Percentiles rank a stretch among this genome's conserved stretches.
These are phyloP conservation scores for Laticauda colubrina DNA, from an alignment of 2,113 vertebrate genomes.

Conservation along the genomic window DNA sequence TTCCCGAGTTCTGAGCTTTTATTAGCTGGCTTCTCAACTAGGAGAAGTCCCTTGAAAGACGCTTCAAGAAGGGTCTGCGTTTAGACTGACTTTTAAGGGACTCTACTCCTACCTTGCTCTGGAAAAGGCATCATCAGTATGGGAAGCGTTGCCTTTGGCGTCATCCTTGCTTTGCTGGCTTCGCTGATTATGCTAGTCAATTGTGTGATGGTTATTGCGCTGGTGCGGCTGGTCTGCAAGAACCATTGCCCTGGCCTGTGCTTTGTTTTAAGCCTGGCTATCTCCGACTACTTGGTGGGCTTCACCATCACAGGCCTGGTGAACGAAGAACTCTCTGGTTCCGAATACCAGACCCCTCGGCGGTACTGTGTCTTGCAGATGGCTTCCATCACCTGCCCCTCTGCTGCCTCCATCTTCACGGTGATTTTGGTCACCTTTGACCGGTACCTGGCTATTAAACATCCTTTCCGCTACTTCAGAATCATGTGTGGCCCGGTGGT, in stretches of 20 bases:
- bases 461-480: slow-evolving; percentile 80
- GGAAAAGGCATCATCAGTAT: neutral
- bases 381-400: slow-evolving; percentile 79
- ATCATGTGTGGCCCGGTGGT: slow-evolving; percentile 68
- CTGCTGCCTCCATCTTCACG: slow-evolving; percentile 83
- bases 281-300: slow-evolving; percentile 83
- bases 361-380: slow-evolving; percentile 79
- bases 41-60: neutral
- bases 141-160: slow-evolving; percentile 60
- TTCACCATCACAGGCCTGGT: slow-evolving; percentile 78
- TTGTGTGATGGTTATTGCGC: slow-evolving; percentile 66
- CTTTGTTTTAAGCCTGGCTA: slow-evolving; percentile 84
- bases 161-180: slow-evolving; percentile 74
- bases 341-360: slow-evolving; percentile 55
- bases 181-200: slow-evolving; percentile 83
- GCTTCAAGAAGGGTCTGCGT: neutral
- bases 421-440: slow-evolving; percentile 86
- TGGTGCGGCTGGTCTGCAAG: slow-evolving; percentile 77
- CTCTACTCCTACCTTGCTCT: rapidly evolving
- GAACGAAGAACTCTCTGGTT: slow-evolving; percentile 70
- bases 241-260: slow-evolving; percentile 76
- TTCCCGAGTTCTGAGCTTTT: neutral
- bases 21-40: neutral
- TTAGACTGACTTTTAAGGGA: slow-evolving; percentile 11
- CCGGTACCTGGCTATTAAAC: slow-evolving; percentile 87